Conservation (phyloP, 2,113 vertebrate species). For the Oreochromis tanganicae region DNA sequence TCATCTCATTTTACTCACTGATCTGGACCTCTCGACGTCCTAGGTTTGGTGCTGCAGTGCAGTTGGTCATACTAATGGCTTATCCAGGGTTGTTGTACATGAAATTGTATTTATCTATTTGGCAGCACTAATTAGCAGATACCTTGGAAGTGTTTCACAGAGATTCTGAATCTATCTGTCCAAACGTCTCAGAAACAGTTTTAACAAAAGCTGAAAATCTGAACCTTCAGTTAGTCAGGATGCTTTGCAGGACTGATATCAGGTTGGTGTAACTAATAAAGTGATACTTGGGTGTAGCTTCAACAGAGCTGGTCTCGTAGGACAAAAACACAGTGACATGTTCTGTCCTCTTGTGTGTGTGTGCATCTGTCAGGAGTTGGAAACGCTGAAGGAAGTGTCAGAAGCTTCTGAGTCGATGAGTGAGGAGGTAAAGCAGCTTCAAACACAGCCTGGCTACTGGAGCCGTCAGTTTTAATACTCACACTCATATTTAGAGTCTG, state of each 20-base stretch:
- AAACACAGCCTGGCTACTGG: constrained; percentile 51
- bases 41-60: not conserved
- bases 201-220: not conserved
- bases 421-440: constrained; percentile 36
- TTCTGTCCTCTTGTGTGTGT: not conserved
- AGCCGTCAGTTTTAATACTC: constrained; percentile 1
- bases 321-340: not conserved
- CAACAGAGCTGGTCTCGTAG: not conserved
- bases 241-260: not conserved
- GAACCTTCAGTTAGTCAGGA: not conserved
- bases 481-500: not conserved
- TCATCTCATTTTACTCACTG: not conserved
- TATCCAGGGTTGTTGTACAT: not conserved
- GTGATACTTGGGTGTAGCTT: not conserved
- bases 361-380: constrained; percentile 61
- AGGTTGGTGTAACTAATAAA: not conserved
- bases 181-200: not conserved
- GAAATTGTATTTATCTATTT: not conserved
- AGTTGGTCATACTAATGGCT: not conserved
- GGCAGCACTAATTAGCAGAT: not conserved
- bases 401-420: constrained; percentile 50
- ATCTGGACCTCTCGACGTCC: not conserved
- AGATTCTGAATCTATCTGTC: not conserved
- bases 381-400: constrained; percentile 66
- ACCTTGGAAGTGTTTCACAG: not conserved